Percentiles rank a stretch among this genome's conserved stretches.
phyloP scores from a whole-genome alignment of 2,888 invertebrate species.

The Papilio demoleus region DNA sequence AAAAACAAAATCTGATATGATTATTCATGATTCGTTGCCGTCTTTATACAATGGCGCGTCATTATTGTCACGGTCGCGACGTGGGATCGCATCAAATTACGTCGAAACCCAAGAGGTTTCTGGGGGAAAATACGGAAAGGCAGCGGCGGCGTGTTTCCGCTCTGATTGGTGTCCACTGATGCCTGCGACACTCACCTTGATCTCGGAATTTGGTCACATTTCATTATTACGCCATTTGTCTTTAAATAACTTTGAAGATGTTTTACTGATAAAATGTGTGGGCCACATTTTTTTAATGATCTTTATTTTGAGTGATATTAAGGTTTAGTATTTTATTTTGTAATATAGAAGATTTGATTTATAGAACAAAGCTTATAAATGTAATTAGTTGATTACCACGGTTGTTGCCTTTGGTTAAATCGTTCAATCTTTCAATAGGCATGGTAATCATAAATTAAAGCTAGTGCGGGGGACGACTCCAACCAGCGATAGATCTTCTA shows the following conservation, averaged over 20 bases:
- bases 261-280: conserved; percentile 5
- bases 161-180: conserved; percentile 54
- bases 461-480: not conserved
- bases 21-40: not conserved
- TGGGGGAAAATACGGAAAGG: conserved; percentile 62
- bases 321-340: no score
- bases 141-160: conserved; percentile 56
- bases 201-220: conserved; percentile 45
- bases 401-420: not conserved
- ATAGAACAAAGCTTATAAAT: not conserved
- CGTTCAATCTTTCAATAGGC: not conserved
- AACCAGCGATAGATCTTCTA: not conserved
- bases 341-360: no score
- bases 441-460: conserved; percentile 6
- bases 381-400: not conserved
- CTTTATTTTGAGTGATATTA: not conserved
- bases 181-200: conserved; percentile 53
- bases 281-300: not conserved
- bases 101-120: conserved; percentile 67
- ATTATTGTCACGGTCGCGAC: conserved; percentile 45
- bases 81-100: conserved; percentile 63
- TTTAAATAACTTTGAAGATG: conserved; percentile 21
- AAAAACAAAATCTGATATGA: not conserved
- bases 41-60: conserved; percentile 14
- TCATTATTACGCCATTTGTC: conserved; percentile 18